Base-by-base conservation (phyloP, 2,888 invertebrate species). In the Tachina grossa region DNA sequence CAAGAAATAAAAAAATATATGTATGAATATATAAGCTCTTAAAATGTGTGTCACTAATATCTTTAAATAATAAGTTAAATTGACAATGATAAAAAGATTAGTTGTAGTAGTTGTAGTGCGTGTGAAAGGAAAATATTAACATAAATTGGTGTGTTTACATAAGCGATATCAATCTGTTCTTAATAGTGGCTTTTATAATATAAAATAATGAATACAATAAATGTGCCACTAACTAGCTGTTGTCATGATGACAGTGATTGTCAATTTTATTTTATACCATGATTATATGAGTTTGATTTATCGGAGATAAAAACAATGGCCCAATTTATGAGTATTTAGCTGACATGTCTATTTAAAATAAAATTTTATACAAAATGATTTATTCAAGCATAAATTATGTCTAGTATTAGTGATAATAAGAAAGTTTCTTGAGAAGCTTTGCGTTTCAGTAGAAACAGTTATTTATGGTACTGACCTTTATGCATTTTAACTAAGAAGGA, bases 161-260 rank as follows among this genome's bases (percentile, higher is more conserved):
- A 31, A 68, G 14, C 55, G 43, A 65, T 79, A 75, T 78, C 81
- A 86, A 86, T 86, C 78, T 78, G 74, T 72, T 79, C 16, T 77
- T 71, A 77, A 71, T 53, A 65, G 63, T 47, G 16, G 63, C 47
- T 47, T n/a, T 43, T 43, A 55, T 51, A 79, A 57, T 41, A 22
- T 22, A 6, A 31, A 31, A 31, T 31, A 31, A 31, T 31, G 31
- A 31, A 31, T 14, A 49, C 45, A 84, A 76, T 84, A 65, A 76
- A 76, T 71, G 53, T 71, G 51, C 2, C 59, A 84, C 65, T 80
- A 65, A 84, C 65, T 80, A 65, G 63, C 39, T 72, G 16, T 41
- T 65, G 59, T 16, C 45, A 75, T 61, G 19, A 68, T 59, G 16
- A 49, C 14, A 49, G 41, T 66, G 22, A 63, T 66, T 65, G n/a